Conservation (phyloP, 2,113 vertebrate genomes). For the Podarcis muralis region DNA sequence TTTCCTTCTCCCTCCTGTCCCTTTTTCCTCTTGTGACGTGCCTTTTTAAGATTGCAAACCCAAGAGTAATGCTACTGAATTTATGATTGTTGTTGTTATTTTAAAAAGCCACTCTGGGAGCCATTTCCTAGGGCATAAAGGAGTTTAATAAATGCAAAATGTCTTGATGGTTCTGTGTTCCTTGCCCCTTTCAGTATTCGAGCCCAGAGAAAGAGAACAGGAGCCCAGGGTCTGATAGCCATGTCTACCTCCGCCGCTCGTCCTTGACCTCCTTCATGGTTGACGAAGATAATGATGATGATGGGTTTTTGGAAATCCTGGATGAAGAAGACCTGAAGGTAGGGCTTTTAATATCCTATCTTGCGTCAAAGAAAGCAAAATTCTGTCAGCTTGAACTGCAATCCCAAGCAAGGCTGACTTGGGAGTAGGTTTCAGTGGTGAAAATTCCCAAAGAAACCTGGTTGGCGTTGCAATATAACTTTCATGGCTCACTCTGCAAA, state of each 20-base stretch:
- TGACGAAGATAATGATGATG: constrained; percentile 80
- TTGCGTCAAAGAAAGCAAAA: neutral
- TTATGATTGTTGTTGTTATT: too few species aligned
- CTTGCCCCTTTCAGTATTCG: constrained; percentile 29
- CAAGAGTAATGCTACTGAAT: too few species aligned
- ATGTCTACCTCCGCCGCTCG: constrained; percentile 68
- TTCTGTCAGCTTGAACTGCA: neutral
- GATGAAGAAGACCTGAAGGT: constrained; percentile 80
- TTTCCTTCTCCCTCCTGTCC: too few species aligned
- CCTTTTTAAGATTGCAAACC: too few species aligned
- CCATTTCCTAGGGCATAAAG: too few species aligned
- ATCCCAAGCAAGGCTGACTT: neutral
- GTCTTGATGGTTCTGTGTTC: too few species aligned
- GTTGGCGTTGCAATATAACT: neutral
- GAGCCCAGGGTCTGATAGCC: constrained; percentile 69
- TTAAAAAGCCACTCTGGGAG: too few species aligned
- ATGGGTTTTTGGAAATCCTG: constrained; percentile 88
- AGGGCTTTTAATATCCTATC: neutral
- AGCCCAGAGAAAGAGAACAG: constrained; percentile 60
- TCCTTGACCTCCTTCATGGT: constrained; percentile 73
- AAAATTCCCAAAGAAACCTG: neutral
- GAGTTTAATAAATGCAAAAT: too few species aligned
- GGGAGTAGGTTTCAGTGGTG: neutral
- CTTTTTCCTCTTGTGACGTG: too few species aligned
- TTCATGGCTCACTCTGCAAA: neutral